Percentiles rank a stretch among this genome's conserved stretches.
phyloP scores from a whole-genome alignment of 2,113 vertebrate genomes.

The Gymnocephalus cernua region DNA sequence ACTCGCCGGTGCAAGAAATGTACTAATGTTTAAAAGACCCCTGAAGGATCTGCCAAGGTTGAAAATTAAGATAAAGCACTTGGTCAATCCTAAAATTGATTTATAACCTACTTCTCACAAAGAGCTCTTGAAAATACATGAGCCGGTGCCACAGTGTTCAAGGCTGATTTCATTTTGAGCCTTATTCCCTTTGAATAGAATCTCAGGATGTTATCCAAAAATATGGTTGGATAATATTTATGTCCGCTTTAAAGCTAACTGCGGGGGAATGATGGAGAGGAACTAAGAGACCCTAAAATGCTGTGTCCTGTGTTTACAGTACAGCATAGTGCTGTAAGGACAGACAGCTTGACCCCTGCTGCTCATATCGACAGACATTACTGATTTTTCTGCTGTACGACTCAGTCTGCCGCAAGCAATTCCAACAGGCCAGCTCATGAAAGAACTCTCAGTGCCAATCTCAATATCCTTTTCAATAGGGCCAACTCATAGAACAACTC shows the following conservation, averaged over 20 bases:
- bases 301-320: slow-evolving; percentile 48
- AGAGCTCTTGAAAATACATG: slow-evolving; percentile 64
- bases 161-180: slow-evolving; percentile 61
- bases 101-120: slow-evolving; percentile 59
- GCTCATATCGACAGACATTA: slow-evolving; percentile 58
- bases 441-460: slow-evolving; percentile 57
- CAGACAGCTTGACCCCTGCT: slow-evolving; percentile 63
- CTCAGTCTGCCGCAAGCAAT: slow-evolving; percentile 22
- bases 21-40: slow-evolving; percentile 69
- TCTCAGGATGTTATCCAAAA: slow-evolving; percentile 46
- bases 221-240: slow-evolving; percentile 38
- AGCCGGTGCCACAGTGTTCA: slow-evolving; percentile 50
- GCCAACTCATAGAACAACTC: slow-evolving; percentile 35
- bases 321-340: slow-evolving; percentile 43
- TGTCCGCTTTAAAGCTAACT: slow-evolving; percentile 33
- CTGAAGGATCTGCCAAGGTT: slow-evolving; percentile 70
- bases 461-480: slow-evolving; percentile 51
- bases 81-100: slow-evolving; percentile 73
- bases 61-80: slow-evolving; percentile 74
- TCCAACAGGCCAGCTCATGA: slow-evolving; percentile 32
- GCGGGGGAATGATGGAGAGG: slow-evolving; percentile 32
- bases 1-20: slow-evolving; percentile 55
- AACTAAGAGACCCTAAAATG: slow-evolving; percentile 37
- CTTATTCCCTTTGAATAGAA: slow-evolving; percentile 47
- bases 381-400: slow-evolving; percentile 50